Conservation (phyloP, 2,113 vertebrate genomes). For the Dasyurus viverrinus region DNA sequence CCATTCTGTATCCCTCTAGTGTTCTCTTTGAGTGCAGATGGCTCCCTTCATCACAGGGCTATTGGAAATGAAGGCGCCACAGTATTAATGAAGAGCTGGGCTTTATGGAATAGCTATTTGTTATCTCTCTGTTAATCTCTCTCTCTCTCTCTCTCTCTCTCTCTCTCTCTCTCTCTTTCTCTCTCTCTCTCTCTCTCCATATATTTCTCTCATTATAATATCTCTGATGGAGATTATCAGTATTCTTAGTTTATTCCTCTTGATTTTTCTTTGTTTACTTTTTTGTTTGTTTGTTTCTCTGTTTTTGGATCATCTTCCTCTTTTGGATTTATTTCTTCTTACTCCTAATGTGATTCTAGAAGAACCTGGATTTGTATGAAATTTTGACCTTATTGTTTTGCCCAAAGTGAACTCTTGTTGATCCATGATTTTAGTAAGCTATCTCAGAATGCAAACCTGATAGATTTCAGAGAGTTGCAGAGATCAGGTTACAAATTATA, state of each 20-base stretch:
- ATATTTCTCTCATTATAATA: background rate
- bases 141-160: no score
- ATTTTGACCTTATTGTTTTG: background rate
- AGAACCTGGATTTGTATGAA: background rate
- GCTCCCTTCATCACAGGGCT: no score
- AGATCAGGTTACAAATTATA: background rate
- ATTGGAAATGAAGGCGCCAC: background rate
- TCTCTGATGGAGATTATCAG: background rate
- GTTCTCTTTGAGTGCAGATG: no score
- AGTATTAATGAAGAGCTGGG: background rate
- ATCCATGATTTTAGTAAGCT: background rate
- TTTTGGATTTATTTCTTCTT: background rate
- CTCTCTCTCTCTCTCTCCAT: no score
- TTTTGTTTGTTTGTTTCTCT: no score
- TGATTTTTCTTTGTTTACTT: no score
- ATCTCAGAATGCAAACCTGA: background rate
- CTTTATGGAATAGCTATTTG: background rate
- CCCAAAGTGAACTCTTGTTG: background rate
- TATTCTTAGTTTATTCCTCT: background rate
- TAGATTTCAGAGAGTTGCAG: background rate
- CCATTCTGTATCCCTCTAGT: no score
- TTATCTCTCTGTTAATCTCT: no score
- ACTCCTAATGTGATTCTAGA: background rate
- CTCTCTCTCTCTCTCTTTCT: no score
- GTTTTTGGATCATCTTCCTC: background rate